Conservation (phyloP, 2,888 invertebrate genomes). For the Rhingia rostrata region DNA sequence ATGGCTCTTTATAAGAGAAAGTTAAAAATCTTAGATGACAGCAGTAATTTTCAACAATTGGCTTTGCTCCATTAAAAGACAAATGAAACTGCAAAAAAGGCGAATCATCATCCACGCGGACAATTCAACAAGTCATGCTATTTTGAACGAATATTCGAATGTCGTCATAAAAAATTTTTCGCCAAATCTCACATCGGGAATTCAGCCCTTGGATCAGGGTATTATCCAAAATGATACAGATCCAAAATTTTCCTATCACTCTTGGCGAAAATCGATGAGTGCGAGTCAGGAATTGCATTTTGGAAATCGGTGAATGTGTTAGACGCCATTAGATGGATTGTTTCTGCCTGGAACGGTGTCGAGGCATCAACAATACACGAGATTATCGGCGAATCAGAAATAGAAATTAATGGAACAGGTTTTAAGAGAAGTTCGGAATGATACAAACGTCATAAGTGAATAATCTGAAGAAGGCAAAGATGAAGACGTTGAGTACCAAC, state of each 20-base stretch:
- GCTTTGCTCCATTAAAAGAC: too few relatives aligned
- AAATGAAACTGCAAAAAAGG: constrained; percentile 21
- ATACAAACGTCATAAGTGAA: too few relatives aligned
- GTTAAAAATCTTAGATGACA: background rate
- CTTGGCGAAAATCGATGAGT: constrained; percentile 6
- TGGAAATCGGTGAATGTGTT: constrained; percentile 16
- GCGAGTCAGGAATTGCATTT: constrained; percentile 2
- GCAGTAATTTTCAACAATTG: constrained; percentile 13
- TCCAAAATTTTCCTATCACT: constrained; percentile 8
- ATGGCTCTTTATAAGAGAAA: too few relatives aligned
- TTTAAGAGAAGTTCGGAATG: too few relatives aligned
- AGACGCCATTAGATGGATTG: too few relatives aligned
- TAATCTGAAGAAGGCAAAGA: too few relatives aligned
- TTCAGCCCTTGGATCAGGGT: constrained; percentile 1
- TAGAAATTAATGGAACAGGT: too few relatives aligned
- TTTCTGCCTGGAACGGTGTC: too few relatives aligned
- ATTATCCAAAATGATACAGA: constrained; percentile 10
- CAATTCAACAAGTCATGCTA: constrained; percentile 25
- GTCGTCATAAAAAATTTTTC: constrained; percentile 16
- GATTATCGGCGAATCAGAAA: too few relatives aligned
- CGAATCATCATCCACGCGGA: constrained; percentile 8
- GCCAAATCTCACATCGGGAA: constrained; percentile 22
- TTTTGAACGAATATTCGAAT: constrained; percentile 16
- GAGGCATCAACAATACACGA: too few relatives aligned
- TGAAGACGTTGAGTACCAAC: too few relatives aligned